Percentiles rank a stretch among this genome's conserved stretches.
Evolutionary conservation across 2,888 invertebrate genomes (phyloP).

Genomic region (Loripinus fragilis): DNA sequence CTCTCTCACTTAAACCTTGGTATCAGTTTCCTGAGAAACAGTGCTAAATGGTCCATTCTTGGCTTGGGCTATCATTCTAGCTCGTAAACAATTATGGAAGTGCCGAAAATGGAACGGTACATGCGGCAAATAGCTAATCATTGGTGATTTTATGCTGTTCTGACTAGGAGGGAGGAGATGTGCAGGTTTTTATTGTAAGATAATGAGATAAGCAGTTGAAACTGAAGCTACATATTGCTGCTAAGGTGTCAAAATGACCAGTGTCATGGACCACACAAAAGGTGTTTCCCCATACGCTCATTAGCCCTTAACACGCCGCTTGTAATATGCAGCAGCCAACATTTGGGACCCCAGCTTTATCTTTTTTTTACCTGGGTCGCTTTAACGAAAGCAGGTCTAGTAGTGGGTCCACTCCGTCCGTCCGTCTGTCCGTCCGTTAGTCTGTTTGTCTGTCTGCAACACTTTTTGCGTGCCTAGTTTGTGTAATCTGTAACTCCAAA

Average conservation of each 20-base stretch:
- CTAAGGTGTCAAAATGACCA: slow-evolving; percentile 14
- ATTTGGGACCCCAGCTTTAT: no score
- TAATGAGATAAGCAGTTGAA: slow-evolving; percentile 11
- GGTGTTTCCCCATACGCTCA: not conserved
- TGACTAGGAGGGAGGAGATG: not conserved
- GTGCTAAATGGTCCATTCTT: not conserved
- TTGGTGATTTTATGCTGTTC: not conserved
- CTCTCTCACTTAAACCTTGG: not conserved
- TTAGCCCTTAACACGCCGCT: no score
- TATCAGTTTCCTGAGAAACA: not conserved
- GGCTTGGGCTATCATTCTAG: not conserved
- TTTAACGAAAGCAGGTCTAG: no score
- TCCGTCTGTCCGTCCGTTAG: no score
- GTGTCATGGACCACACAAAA: slow-evolving; percentile 8
- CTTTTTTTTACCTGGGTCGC: no score
- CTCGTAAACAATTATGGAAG: slow-evolving; percentile 13
- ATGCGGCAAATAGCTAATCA: not conserved
- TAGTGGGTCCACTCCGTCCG: no score
- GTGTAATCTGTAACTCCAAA: no score
- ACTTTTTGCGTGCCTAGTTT: no score
- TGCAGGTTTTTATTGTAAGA: slow-evolving; percentile 1
- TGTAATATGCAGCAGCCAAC: no score
- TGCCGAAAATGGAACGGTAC: slow-evolving; percentile 9
- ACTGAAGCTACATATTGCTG: not conserved
- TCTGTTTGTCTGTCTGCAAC: no score